These are phyloP conservation scores for Erannis defoliaria DNA, from an alignment of 2,888 invertebrate species.

Conservation along the genomic window DNA sequence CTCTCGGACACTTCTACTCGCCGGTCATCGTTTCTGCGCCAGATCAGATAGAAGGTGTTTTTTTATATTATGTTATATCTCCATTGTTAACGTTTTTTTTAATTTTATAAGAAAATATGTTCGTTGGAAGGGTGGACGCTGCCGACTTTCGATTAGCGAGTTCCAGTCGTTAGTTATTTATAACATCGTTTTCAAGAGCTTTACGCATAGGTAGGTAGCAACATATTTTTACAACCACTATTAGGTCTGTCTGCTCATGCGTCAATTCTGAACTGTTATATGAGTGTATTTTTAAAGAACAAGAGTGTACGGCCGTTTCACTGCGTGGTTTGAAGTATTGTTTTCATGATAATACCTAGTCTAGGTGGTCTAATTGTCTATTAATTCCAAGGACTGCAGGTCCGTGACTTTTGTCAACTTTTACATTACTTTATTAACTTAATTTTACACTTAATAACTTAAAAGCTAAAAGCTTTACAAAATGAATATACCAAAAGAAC, in stretches of 20 bases:
- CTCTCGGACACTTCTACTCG: no score
- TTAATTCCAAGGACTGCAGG: no score
- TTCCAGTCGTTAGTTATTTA: background rate
- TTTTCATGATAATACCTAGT: conserved; percentile 15
- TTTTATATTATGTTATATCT: no score
- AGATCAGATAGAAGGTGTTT: background rate
- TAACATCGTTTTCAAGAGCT: conserved; percentile 37
- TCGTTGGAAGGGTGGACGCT: background rate
- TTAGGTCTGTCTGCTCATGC: conserved; percentile 47
- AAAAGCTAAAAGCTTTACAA: no score
- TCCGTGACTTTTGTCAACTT: no score
- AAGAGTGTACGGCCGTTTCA: conserved; percentile 20
- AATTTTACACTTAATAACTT: no score
- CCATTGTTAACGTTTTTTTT: no score
- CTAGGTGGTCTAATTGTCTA: conserved; percentile 4
- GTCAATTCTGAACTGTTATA: conserved; percentile 51
- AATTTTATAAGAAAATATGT: no score
- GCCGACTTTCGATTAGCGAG: background rate
- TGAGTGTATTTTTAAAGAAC: conserved; percentile 45
- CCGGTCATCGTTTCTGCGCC: background rate
- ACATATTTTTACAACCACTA: conserved; percentile 14
- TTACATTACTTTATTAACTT: no score
- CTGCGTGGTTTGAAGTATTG: conserved; percentile 11
- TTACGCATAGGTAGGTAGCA: conserved; percentile 27
- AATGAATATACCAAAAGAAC: no score